Conservation (phyloP, 2,113 vertebrate genomes). For the Callocephalon fimbriatum region DNA sequence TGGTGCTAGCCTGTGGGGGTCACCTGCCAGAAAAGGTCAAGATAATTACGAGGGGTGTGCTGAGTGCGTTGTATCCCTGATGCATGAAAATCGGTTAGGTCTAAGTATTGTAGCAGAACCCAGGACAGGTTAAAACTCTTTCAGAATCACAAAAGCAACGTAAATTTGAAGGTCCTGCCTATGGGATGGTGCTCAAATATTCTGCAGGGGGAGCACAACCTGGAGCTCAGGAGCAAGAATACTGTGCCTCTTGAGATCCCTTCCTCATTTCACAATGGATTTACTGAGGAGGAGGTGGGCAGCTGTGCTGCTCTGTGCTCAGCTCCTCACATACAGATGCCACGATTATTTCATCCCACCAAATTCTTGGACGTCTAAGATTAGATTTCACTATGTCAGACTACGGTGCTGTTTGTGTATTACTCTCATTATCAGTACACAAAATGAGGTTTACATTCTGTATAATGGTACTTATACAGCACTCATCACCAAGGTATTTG, state of each 20-base stretch:
- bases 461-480: background rate
- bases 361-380: background rate
- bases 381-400: background rate
- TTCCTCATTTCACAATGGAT: background rate
- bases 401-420: background rate
- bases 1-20: constrained; percentile 57
- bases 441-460: background rate
- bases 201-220: background rate
- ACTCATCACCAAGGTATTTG: background rate
- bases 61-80: background rate
- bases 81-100: constrained; percentile 1
- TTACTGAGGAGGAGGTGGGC: background rate
- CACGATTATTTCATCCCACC: background rate
- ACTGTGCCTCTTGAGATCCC: background rate
- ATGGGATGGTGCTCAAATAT: background rate
- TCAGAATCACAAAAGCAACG: background rate
- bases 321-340: background rate
- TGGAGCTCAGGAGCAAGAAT: background rate
- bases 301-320: background rate
- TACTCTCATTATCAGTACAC: background rate
- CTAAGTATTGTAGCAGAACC: background rate
- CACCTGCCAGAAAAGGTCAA: constrained; percentile 60
- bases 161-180: background rate
- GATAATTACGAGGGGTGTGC: constrained; percentile 41
- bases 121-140: background rate